Evolutionary conservation across 2,797 vertebrate genomes (phyloP), one percentile per base, ranked within the genome.

Genomic region (Melanotaenia maccullochi): DNA sequence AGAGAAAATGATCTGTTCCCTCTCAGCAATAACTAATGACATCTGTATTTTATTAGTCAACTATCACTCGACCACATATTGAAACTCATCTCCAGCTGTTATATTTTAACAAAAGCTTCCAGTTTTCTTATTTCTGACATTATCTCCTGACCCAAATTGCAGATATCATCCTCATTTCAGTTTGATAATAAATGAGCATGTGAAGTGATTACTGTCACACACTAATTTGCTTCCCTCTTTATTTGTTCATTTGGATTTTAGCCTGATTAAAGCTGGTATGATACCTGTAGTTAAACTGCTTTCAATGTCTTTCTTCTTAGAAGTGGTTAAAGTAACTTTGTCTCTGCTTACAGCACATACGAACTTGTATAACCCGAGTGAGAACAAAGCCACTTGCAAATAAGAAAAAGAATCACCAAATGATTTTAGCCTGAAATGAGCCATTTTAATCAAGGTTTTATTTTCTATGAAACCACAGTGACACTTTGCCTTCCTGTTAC

Each of bases 171-270:
- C 44, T 1, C 1, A 42, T 3, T 14, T 61, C 42, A 28, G 51
- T 64, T 30, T 9, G 56, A 65, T 71, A 70, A 65, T 67, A 66
- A 76, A 58, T 20, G 22, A 3, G 38, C 20, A 56, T 52, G 22
- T 75, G 57, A 84, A 52, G 59, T 2, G 9, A 83, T 81, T 77
- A 54, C 75, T 70, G 36, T 33, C 59, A 42, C 52, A 22, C 24
- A 25, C 8, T 25, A 24, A 81, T 85, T 71, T 30, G 11, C 24
- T 60, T 72, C 33, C 13, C 0, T 55, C 54, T 42, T n/a, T 18
- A 49, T 55, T 59, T 72, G 16, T n/a, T 64, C 32, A 51, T 57
- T 40, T 30, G 20, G 33, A 65, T 71, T 70, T 61, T 64, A 16
- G 9, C 58, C 25, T 16, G 13, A 74, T 28, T 79, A 20, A 63